Percentiles rank a stretch among this genome's conserved stretches.
Conservation (phyloP, 2,797 vertebrate genomes). For the Characodon lateralis region DNA sequence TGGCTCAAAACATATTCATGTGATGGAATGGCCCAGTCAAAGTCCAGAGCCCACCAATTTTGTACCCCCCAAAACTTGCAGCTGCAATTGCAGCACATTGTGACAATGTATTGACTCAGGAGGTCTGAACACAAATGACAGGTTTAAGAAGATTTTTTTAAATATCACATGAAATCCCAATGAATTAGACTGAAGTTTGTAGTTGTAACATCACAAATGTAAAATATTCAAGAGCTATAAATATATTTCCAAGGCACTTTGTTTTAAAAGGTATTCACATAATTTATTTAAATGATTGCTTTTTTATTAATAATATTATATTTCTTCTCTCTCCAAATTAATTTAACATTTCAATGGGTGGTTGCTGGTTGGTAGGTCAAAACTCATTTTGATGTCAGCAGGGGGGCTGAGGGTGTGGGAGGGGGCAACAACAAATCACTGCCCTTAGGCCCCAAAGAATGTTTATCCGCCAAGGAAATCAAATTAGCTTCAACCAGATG, state of each 20-base stretch:
- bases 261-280: background rate
- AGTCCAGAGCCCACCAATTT: background rate
- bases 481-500: background rate
- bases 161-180: no score
- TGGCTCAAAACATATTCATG: background rate
- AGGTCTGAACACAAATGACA: no score
- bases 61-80: no score
- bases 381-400: background rate
- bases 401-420: background rate
- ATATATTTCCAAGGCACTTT: background rate
- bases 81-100: no score
- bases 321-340: background rate
- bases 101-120: no score
- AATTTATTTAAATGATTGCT: background rate
- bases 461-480: background rate
- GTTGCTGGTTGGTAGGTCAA: background rate
- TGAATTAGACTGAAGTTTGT: no score
- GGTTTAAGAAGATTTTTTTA: no score
- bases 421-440: background rate
- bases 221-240: background rate
- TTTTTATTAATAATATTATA: background rate
- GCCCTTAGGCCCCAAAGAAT: background rate
- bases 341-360: background rate
- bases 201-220: background rate
- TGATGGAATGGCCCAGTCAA: background rate